Evolutionary conservation across 2,113 vertebrate genomes (phyloP).

Genomic region (Ia io): DNA sequence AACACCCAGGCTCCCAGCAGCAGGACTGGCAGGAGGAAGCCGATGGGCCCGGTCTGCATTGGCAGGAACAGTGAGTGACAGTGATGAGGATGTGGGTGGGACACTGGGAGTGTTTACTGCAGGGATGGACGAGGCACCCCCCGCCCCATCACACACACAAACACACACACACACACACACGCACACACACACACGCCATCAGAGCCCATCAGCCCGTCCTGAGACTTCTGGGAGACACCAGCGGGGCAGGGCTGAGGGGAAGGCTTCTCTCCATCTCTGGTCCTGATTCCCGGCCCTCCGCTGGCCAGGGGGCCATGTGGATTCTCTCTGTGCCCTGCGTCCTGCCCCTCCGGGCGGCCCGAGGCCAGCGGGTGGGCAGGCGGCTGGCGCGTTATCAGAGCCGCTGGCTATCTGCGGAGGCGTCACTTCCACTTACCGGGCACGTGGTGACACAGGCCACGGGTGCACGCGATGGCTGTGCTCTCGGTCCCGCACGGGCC

Average conservation of each 20-base stretch:
- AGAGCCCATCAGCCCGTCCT: background rate
- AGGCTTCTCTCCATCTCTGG: background rate
- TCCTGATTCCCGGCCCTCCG: conserved; percentile 11
- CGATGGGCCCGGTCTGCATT: background rate
- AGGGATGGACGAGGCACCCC: background rate
- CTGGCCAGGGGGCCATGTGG: conserved; percentile 67
- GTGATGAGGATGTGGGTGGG: background rate
- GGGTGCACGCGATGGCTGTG: background rate
- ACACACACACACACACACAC: background rate
- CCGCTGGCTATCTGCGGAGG: conserved; percentile 39
- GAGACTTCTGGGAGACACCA: background rate
- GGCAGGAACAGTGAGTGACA: background rate
- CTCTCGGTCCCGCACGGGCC: conserved; percentile 38
- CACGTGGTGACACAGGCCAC: conserved; percentile 68
- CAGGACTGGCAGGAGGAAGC: background rate
- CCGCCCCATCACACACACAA: too few relatives aligned
- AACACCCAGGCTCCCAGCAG: background rate
- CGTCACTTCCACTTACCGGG: conserved; percentile 71
- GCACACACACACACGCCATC: background rate
- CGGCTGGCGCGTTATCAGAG: conserved; percentile 58
- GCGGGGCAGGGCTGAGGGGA: background rate
- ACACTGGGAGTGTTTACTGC: background rate
- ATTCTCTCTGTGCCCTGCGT: conserved; percentile 56
- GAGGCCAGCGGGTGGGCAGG: conserved; percentile 40
- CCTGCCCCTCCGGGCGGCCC: conserved; percentile 52